Conservation (phyloP, 1,140 invertebrate genomes). For the Drosophila pseudoobscura region DNA sequence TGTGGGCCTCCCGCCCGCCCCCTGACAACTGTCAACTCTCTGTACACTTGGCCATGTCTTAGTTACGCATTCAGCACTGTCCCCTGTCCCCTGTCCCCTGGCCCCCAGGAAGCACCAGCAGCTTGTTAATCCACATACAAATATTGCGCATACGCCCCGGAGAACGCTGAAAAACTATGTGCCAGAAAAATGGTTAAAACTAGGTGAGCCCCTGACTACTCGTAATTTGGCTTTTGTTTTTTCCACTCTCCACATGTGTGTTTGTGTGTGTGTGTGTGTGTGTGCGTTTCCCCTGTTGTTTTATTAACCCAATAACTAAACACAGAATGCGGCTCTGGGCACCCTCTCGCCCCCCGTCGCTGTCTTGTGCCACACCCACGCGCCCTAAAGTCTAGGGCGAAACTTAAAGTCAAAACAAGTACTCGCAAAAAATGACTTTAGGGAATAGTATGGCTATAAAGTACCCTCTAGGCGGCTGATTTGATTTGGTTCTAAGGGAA, state of each 20-base stretch:
- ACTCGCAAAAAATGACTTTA: too few relatives aligned
- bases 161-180: constrained; percentile 24
- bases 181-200: constrained; percentile 19
- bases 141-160: constrained; percentile 67
- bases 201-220: constrained; percentile 46
- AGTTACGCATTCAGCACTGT: constrained; percentile 30
- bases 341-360: constrained; percentile 1
- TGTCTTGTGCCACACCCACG: constrained; percentile 10
- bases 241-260: neutral
- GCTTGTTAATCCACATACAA: constrained; percentile 74
- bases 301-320: constrained; percentile 80
- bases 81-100: neutral
- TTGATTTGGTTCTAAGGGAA: too few relatives aligned
- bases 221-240: constrained; percentile 20
- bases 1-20: constrained; percentile 4
- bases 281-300: constrained; percentile 52
- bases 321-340: constrained; percentile 21
- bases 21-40: constrained; percentile 49
- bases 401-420: constrained; percentile 48
- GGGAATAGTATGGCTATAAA: too few relatives aligned
- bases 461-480: too few relatives aligned
- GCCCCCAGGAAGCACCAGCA: constrained; percentile 6
- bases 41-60: constrained; percentile 46
- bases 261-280: constrained; percentile 14
- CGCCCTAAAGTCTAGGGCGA: constrained; percentile 19